Evolutionary conservation across 2,888 invertebrate species (phyloP), one percentile per base, ranked within the genome.

Genomic region (Cheilosia vulpina): DNA sequence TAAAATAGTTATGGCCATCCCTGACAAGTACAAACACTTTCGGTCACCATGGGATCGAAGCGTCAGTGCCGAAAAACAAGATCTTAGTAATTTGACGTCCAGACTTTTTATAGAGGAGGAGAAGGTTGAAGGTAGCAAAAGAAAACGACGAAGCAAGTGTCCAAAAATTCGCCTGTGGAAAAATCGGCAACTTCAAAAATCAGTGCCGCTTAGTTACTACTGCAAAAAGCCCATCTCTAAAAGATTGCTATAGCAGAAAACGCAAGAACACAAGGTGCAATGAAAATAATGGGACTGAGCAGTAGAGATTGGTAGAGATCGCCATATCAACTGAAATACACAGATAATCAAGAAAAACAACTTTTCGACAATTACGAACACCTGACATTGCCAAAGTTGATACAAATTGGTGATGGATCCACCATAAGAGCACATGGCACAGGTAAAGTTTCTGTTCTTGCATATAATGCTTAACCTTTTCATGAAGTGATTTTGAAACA

Each of bases 81-180:
- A 43, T 5, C 43, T 43, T 2, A n/a, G 4, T 43, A 13, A 43
- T 43, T n/a, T 43, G 43, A 43, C 43, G 4, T 2, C 43, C 1
- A 52, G 52, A 52, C 24, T 52, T 52, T 50, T 50, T 11, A 50
- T 50, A 17, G 50, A 50, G 50, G 50, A n/a, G n/a, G n/a, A n/a
- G n/a, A n/a, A n/a, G n/a, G n/a, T n/a, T n/a, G n/a, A n/a, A n/a
- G n/a, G n/a, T n/a, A n/a, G n/a, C n/a, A n/a, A n/a, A n/a, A n/a
- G n/a, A n/a, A n/a, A n/a, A n/a, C n/a, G n/a, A n/a, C n/a, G n/a
- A n/a, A n/a, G n/a, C n/a, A n/a, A n/a, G n/a, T n/a, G n/a, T n/a
- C n/a, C n/a, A n/a, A n/a, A n/a, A n/a, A n/a, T n/a, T n/a, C n/a
- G n/a, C n/a, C n/a, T n/a, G n/a, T n/a, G n/a, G n/a, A n/a, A n/a